Evolutionary conservation across 2,888 invertebrate species (phyloP).

Genomic region (Scaptodrosophila latifasciaeformis): DNA sequence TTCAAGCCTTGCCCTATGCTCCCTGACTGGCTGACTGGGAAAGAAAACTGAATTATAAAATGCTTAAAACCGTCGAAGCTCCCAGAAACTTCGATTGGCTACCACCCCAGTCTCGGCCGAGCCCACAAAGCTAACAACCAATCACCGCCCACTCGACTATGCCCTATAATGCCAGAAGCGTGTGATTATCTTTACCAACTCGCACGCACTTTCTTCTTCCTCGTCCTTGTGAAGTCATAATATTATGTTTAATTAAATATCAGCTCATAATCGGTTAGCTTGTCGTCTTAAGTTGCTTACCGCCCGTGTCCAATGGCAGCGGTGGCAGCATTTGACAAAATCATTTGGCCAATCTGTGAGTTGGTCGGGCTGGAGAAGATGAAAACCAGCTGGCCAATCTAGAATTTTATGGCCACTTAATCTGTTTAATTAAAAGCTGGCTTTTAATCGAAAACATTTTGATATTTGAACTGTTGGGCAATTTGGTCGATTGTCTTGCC

Average conservation of each 20-base stretch:
- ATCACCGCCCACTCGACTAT: too few relatives aligned
- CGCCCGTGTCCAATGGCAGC: constrained; percentile 2
- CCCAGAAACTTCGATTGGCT: too few relatives aligned
- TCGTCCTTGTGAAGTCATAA: constrained; percentile 4
- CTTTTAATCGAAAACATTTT: constrained; percentile 39
- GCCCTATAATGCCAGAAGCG: too few relatives aligned
- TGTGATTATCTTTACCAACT: too few relatives aligned
- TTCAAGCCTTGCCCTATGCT: too few relatives aligned
- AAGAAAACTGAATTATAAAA: too few relatives aligned
- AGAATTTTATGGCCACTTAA: constrained; percentile 47
- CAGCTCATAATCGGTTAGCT: constrained; percentile 45
- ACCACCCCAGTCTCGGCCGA: constrained; percentile 4
- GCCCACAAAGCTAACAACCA: too few relatives aligned
- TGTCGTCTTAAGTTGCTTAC: constrained; percentile 6
- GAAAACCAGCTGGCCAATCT: background rate
- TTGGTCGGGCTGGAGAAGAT: too few relatives aligned
- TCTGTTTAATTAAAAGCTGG: constrained; percentile 55
- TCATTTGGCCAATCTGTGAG: constrained; percentile 8
- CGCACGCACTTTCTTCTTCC: constrained; percentile 22
- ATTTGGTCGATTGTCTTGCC: constrained; percentile 10
- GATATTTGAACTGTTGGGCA: constrained; percentile 30
- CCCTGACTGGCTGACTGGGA: too few relatives aligned
- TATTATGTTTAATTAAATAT: constrained; percentile 50
- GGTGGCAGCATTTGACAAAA: background rate
- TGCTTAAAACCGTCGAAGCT: too few relatives aligned